Percentiles rank a stretch among this genome's conserved stretches.
These are phyloP conservation scores for Pseudomugil tenellus DNA, from an alignment of 2,797 vertebrate genomes.

Conservation along the genomic window DNA sequence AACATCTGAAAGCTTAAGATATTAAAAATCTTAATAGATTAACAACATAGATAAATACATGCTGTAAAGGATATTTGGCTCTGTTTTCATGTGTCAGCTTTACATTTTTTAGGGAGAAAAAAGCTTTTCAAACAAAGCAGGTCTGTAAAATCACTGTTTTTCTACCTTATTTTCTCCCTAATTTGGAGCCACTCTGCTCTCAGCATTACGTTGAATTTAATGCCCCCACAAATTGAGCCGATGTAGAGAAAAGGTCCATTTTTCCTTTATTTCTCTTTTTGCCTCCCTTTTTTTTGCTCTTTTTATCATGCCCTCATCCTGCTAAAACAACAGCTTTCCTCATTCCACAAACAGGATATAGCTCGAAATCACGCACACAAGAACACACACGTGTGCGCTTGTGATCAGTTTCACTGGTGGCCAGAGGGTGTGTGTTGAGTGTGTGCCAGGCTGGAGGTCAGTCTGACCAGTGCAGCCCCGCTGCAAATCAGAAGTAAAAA, in stretches of 20 bases:
- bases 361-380: conserved; percentile 29
- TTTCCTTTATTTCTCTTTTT: conserved; percentile 43
- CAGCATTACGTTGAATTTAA: conserved; percentile 56
- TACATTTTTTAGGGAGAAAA: conserved; percentile 17
- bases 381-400: conserved; percentile 48
- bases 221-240: conserved; percentile 52
- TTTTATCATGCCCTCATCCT: conserved; percentile 54
- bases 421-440: conserved; percentile 60
- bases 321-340: conserved; percentile 69
- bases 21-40: conserved; percentile 14
- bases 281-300: conserved; percentile 20
- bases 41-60: not conserved
- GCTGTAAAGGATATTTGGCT: conserved; percentile 25
- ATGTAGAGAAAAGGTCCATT: conserved; percentile 66
- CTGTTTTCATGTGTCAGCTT: conserved; percentile 48
- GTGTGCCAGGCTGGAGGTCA: conserved; percentile 58
- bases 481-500: conserved; percentile 59
- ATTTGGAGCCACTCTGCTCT: conserved; percentile 55
- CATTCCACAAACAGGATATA: conserved; percentile 75
- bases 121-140: conserved; percentile 51
- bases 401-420: conserved; percentile 63
- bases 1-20: conserved; percentile 22
- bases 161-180: conserved; percentile 69
- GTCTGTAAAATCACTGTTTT: conserved; percentile 65
- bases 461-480: conserved; percentile 40